phyloP scores from a whole-genome alignment of 2,113 vertebrate species.

The mouse (Mus musculus) region DNA sequence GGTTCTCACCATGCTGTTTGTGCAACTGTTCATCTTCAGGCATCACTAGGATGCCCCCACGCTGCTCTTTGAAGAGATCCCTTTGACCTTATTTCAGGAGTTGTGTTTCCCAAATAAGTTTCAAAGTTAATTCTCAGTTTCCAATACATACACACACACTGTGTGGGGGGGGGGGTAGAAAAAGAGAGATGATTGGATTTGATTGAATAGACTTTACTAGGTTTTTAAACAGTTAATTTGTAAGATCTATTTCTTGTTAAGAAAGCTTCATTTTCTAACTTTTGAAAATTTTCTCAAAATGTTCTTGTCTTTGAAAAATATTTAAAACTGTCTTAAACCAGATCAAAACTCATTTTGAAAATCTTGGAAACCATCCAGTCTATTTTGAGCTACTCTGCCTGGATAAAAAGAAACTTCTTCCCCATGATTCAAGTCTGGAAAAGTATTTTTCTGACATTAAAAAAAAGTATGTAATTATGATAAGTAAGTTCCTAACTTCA shows the following conservation, averaged over 20 bases:
- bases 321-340: slow-evolving; percentile 55
- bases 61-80: background rate
- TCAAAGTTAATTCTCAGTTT: slow-evolving; percentile 27
- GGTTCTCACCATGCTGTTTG: background rate
- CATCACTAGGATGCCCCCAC: background rate
- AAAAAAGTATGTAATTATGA: slow-evolving; percentile 45
- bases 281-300: slow-evolving; percentile 47
- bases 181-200: background rate
- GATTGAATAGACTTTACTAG: background rate
- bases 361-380: slow-evolving; percentile 70
- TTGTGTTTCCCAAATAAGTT: slow-evolving; percentile 26
- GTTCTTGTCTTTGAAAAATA: slow-evolving; percentile 63
- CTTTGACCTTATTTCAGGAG: background rate
- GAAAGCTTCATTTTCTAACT: slow-evolving; percentile 49
- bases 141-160: background rate
- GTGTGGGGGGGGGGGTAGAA: no score
- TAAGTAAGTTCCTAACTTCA: slow-evolving; percentile 59
- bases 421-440: slow-evolving; percentile 61
- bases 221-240: slow-evolving; percentile 48
- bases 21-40: background rate
- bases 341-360: slow-evolving; percentile 74
- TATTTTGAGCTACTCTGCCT: slow-evolving; percentile 72
- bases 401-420: slow-evolving; percentile 41
- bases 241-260: slow-evolving; percentile 65
- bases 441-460: slow-evolving; percentile 60